Evolutionary conservation across 35 echinoderm and acorn worm genomes (phyloP).

Genomic region (Diadema setosum): DNA sequence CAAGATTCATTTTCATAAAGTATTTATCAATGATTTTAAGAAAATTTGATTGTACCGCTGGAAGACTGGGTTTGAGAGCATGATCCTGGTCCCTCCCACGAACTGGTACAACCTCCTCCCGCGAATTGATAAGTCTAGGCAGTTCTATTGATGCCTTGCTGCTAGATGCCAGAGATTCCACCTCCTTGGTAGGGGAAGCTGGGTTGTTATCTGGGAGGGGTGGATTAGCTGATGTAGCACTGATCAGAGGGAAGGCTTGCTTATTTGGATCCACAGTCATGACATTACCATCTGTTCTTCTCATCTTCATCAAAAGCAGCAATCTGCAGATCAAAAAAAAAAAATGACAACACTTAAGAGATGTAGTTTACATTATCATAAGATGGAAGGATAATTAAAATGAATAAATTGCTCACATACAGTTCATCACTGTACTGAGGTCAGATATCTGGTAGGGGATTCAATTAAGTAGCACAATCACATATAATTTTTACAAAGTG

Average conservation of each 20-base stretch:
- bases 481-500: no score
- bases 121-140: neutral
- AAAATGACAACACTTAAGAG: no score
- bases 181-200: neutral
- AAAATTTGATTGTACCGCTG: neutral
- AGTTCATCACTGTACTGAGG: no score
- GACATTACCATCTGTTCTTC: neutral
- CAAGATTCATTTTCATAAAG: neutral
- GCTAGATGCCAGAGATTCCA: slow-evolving; percentile 7
- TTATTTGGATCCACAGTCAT: neutral
- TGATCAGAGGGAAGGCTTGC: neutral
- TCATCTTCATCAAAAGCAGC: no score
- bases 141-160: slow-evolving; percentile 10
- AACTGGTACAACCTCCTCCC: neutral
- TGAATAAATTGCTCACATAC: no score
- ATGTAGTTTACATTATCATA: no score
- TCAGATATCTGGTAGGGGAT: no score
- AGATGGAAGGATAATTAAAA: no score
- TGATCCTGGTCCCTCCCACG: neutral
- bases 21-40: neutral
- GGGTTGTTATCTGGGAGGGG: neutral
- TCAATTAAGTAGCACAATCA: no score
- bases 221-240: neutral
- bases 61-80: neutral
- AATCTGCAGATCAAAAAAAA: neutral